A percentile compares a stretch with the other conserved stretches of the same genome.
These are phyloP conservation scores for Dynastes hyllus DNA, from an alignment of 2,888 invertebrate genomes.

Conservation along the genomic window DNA sequence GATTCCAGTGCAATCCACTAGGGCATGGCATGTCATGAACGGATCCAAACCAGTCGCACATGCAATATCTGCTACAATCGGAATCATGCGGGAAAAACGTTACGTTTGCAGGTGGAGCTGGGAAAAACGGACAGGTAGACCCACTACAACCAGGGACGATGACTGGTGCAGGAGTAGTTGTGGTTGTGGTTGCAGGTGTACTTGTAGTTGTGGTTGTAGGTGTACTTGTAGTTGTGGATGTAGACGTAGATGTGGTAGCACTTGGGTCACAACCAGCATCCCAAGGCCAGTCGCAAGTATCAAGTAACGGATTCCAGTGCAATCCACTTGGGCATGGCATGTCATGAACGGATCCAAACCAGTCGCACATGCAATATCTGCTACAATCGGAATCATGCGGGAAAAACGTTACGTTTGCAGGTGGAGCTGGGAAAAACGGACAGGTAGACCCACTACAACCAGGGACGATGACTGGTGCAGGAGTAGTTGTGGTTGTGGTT, in stretches of 20 bases:
- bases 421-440: conserved; percentile 10
- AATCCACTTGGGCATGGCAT: conserved; percentile 55
- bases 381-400: conserved; percentile 52
- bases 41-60: conserved; percentile 25
- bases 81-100: conserved; percentile 18
- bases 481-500: neutral
- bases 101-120: neutral
- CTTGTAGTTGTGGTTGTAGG: neutral
- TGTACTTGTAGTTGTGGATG: neutral
- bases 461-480: neutral
- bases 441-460: neutral
- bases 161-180: neutral
- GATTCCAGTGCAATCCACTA: conserved; percentile 12
- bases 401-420: conserved; percentile 30
- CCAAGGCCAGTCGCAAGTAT: conserved; percentile 49
- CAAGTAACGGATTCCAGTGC: conserved; percentile 54
- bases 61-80: conserved; percentile 30
- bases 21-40: conserved; percentile 27
- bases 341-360: conserved; percentile 42
- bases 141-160: neutral
- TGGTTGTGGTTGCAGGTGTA: conserved; percentile 2
- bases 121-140: neutral
- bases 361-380: conserved; percentile 54
- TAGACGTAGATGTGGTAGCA: neutral
- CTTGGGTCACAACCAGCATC: conserved; percentile 4